A percentile compares a stretch with the other conserved stretches of the same genome.
These are phyloP conservation scores for Tribolium castaneum DNA, from an alignment of 1,140 invertebrate species.

Conservation along the genomic window DNA sequence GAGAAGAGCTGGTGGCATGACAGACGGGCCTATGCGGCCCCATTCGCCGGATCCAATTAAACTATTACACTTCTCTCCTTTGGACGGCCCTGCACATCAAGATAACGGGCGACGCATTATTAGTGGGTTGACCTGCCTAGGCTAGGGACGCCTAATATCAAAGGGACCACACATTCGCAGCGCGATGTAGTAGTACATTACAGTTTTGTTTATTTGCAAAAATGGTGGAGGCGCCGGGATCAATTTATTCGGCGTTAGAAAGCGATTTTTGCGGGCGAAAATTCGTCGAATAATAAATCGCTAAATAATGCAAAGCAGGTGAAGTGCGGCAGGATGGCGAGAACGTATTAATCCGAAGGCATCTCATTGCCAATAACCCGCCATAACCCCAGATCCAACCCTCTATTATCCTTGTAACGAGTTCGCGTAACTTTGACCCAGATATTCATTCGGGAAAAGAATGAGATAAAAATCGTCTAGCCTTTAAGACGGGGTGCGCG, in stretches of 20 bases:
- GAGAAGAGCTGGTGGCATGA: conserved; percentile 41
- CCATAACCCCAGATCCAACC: conserved; percentile 44
- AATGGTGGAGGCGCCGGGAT: neutral
- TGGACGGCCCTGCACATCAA: conserved; percentile 38
- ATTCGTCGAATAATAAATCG: conserved; percentile 42
- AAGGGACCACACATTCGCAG: too few relatives aligned
- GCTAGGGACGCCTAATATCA: conserved; percentile 20
- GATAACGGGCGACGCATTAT: conserved; percentile 31
- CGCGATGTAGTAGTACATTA: too few relatives aligned
- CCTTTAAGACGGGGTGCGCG: conserved; percentile 33
- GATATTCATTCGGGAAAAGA: conserved; percentile 53
- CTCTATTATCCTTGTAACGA: conserved; percentile 53
- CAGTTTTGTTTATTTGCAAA: too few relatives aligned
- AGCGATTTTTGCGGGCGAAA: neutral
- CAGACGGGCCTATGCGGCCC: conserved; percentile 45
- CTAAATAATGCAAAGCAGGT: conserved; percentile 45
- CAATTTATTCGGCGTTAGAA: conserved; percentile 14
- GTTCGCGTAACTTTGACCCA: conserved; percentile 53
- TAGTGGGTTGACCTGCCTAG: conserved; percentile 22
- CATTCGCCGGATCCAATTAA: conserved; percentile 49
- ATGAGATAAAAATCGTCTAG: conserved; percentile 54
- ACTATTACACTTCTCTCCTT: conserved; percentile 44
- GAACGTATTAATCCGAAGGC: conserved; percentile 40
- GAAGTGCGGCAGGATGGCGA: conserved; percentile 19
- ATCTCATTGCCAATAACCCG: conserved; percentile 48